Base-by-base conservation (phyloP, 2,888 invertebrate species). In the Zygothrica quintamaculata region DNA sequence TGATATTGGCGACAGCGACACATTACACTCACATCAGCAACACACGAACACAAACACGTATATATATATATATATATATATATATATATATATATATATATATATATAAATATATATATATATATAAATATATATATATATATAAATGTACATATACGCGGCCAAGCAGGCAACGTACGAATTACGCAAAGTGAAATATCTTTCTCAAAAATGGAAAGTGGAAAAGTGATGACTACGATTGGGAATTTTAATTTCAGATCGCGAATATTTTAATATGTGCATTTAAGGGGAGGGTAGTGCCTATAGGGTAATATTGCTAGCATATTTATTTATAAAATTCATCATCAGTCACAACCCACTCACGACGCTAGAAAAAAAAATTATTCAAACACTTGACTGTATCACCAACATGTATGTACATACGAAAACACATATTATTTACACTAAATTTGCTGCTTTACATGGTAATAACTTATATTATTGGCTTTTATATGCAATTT, bases 121-220 rank as follows among this genome's bases (percentile, higher is more conserved):
- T 36, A 64, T 58, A 53, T 26, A 46, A 37, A 48, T 15, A 16
- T 12, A 51, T 22, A 33, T 5, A 40, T 39, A 18, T 12, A 40
- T 40, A 22, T 59, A 65, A 15, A 53, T 15, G 26, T 53, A 62
- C 47, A 72, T 52, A 66, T 67, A 67, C 57, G 60, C 70, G 60
- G 65, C 61, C 65, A 70, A 69, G 65, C 80, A 64, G 60, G 56
- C 77, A 78, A 78, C 66, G 79, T 76, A 89, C 77, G 82, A 89
- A 89, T 89, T 89, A 89, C 88, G 89, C 89, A 89, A 89, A 89
- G 85, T 85, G 66, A 87, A 84, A 88, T 80, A 87, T 82, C 78
- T 82, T 77, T 56, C 76, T 84, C 77, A 81, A 89, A 72, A 88
- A 86, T 82, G 82, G 82, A 87, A 89, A 87, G 80, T 79, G 74